Conservation (phyloP, 2,888 invertebrate genomes). For the Diarsia mendica region DNA sequence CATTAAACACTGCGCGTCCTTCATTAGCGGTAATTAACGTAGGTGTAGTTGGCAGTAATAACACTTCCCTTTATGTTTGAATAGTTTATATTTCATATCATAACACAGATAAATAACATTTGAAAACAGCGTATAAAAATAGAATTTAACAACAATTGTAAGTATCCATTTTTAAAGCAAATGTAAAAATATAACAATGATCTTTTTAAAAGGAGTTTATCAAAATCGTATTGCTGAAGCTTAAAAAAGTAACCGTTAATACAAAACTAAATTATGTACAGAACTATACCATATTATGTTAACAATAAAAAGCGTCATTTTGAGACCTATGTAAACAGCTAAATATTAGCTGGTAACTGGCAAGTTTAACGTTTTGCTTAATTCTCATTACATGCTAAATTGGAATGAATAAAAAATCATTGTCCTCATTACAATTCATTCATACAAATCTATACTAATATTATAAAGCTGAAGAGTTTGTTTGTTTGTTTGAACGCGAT, state of each 20-base stretch:
- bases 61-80: constrained; percentile 41
- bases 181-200: background rate
- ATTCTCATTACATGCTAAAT: constrained; percentile 16
- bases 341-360: constrained; percentile 41
- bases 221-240: constrained; percentile 4
- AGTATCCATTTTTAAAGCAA: constrained; percentile 3
- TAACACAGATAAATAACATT: constrained; percentile 27
- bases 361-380: constrained; percentile 23
- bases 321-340: constrained; percentile 10
- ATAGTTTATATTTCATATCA: constrained; percentile 29
- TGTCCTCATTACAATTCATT: constrained; percentile 54
- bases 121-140: constrained; percentile 18
- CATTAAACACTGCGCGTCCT: constrained; percentile 51
- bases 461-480: too few species aligned
- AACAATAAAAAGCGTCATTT: constrained; percentile 1
- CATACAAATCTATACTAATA: too few species aligned
- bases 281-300: background rate
- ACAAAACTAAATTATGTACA: constrained; percentile 4
- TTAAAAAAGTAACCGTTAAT: background rate
- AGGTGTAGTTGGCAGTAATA: constrained; percentile 44
- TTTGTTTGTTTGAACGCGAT: too few species aligned
- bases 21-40: constrained; percentile 37
- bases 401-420: constrained; percentile 29
- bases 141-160: background rate
- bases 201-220: background rate